Percentiles rank a stretch among this genome's conserved stretches.
These are phyloP conservation scores for Halyomorpha halys DNA, from an alignment of 1,140 invertebrate genomes.

Conservation along the genomic window DNA sequence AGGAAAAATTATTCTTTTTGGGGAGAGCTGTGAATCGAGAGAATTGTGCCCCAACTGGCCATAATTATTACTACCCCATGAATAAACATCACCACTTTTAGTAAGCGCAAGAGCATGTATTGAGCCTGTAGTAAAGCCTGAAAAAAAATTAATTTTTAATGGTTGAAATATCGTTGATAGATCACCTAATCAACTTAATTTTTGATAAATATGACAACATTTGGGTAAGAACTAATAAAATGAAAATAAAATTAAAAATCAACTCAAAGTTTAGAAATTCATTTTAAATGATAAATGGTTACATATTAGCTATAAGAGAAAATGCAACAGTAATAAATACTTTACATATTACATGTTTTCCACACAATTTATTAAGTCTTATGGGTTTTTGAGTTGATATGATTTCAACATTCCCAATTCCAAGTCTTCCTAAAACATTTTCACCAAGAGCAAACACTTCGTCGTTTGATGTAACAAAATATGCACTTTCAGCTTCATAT, in stretches of 20 bases:
- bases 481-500: conserved; percentile 8
- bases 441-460: conserved; percentile 17
- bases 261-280: too few relatives aligned
- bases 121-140: conserved; percentile 1
- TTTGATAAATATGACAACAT: too few relatives aligned
- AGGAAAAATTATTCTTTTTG: conserved; percentile 2
- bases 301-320: too few relatives aligned
- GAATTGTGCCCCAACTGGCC: conserved; percentile 14
- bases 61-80: conserved; percentile 17
- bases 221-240: too few relatives aligned
- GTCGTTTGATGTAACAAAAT: conserved; percentile 5
- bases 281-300: too few relatives aligned
- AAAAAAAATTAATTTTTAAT: too few relatives aligned
- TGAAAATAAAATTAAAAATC: too few relatives aligned
- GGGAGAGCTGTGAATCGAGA: neutral
- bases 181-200: too few relatives aligned
- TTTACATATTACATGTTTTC: conserved; percentile 7
- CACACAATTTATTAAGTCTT: conserved; percentile 11
- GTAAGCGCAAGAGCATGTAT: conserved; percentile 12
- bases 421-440: conserved; percentile 19
- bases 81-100: conserved; percentile 13
- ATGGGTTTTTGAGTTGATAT: neutral
- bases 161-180: too few relatives aligned
- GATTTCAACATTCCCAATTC: neutral
- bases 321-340: neutral